These are phyloP conservation scores for Rallus crepitans DNA, from an alignment of 2,797 vertebrate genomes.

Conservation along the genomic window DNA sequence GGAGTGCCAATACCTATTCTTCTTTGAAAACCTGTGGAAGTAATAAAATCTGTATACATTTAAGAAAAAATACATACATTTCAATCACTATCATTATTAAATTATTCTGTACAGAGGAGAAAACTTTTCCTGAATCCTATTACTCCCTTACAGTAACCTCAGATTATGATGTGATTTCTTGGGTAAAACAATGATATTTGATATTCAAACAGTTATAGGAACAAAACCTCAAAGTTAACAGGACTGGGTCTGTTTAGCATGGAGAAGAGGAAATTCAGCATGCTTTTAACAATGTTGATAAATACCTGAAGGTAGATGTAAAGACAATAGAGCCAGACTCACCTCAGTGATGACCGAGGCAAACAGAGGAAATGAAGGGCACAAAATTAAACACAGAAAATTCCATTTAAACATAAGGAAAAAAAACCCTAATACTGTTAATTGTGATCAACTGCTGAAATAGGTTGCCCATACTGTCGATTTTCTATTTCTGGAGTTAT, in stretches of 20 bases:
- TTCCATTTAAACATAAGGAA: neutral
- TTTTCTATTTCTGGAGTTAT: neutral
- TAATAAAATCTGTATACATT: neutral
- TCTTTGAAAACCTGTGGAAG: neutral
- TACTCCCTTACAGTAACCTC: neutral
- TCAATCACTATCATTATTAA: neutral
- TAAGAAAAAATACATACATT: neutral
- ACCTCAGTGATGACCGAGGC: neutral
- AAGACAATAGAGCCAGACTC: neutral
- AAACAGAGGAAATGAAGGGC: neutral
- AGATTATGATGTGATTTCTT: neutral
- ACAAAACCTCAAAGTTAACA: neutral
- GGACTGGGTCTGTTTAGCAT: neutral
- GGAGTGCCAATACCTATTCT: neutral
- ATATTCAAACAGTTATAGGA: neutral
- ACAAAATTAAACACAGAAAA: neutral
- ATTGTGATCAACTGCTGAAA: neutral
- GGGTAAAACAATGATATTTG: neutral
- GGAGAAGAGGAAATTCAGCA: neutral
- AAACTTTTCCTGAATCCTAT: neutral
- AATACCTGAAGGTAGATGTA: neutral
- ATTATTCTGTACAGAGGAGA: neutral
- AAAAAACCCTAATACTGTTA: neutral
- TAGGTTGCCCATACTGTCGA: neutral
- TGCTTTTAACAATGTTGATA: neutral